These are phyloP conservation scores for Poeciliopsis turneri DNA, from an alignment of 2,797 vertebrate genomes.

Conservation along the genomic window DNA sequence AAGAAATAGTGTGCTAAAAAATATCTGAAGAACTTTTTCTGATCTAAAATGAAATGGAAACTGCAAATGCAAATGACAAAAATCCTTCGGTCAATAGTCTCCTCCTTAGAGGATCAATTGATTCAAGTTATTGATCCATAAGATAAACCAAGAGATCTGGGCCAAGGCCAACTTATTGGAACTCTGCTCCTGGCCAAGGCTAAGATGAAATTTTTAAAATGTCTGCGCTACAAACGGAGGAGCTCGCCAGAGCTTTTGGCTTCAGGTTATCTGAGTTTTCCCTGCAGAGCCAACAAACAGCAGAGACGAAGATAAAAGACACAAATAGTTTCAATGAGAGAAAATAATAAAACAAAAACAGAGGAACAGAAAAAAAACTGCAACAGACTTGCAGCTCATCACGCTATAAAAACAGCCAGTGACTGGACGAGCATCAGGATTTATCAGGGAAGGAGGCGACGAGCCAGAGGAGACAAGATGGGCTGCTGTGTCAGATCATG, in stretches of 20 bases:
- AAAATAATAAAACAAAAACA: constrained; percentile 2
- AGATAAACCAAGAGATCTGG: constrained; percentile 64
- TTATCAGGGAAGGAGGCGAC: constrained; percentile 19
- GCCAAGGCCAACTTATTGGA: constrained; percentile 51
- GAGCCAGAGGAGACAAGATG: constrained; percentile 18
- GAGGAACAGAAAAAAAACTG: constrained; percentile 25
- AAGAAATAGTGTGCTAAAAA: too few species aligned
- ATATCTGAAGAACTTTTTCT: background rate
- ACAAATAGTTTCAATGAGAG: constrained; percentile 16
- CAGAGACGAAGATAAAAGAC: constrained; percentile 38
- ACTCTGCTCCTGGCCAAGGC: constrained; percentile 20
- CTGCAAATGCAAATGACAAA: constrained; percentile 48
- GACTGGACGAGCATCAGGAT: constrained; percentile 45
- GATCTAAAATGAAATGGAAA: constrained; percentile 9
- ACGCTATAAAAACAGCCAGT: constrained; percentile 41
- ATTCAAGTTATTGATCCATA: constrained; percentile 70
- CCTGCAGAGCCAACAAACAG: constrained; percentile 33
- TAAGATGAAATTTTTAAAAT: constrained; percentile 35
- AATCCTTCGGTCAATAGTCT: constrained; percentile 42
- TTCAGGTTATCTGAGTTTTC: constrained; percentile 36
- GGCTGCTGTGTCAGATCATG: constrained; percentile 51
- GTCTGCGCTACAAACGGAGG: constrained; percentile 29
- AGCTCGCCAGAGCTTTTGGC: constrained; percentile 28
- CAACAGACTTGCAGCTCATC: constrained; percentile 46
- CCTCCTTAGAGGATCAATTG: constrained; percentile 71